A percentile compares a stretch with the other conserved stretches of the same genome.
Conservation (phyloP, 2,888 invertebrate genomes). For the Ethmia dodecea region DNA sequence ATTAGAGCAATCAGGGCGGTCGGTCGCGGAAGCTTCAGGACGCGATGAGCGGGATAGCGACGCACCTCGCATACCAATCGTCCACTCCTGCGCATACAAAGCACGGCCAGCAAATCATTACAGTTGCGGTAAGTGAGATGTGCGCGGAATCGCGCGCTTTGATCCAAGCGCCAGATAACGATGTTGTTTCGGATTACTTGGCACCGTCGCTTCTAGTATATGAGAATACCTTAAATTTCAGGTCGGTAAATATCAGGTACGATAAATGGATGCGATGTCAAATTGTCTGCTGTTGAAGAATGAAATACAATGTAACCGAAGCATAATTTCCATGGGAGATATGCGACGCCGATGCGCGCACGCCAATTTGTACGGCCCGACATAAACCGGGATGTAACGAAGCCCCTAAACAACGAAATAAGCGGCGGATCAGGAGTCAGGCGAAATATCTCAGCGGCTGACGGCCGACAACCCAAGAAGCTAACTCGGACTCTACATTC, state of each 20-base stretch:
- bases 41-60: slow-evolving; percentile 50
- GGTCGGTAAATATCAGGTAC: neutral
- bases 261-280: slow-evolving; percentile 30
- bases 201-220: slow-evolving; percentile 33
- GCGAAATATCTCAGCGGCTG: slow-evolving; percentile 64
- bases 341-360: slow-evolving; percentile 44
- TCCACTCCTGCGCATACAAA: slow-evolving; percentile 60
- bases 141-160: slow-evolving; percentile 60
- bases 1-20: slow-evolving; percentile 64
- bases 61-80: slow-evolving; percentile 53
- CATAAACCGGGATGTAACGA: slow-evolving; percentile 70
- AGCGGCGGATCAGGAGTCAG: slow-evolving; percentile 40
- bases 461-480: slow-evolving; percentile 66
- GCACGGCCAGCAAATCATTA: slow-evolving; percentile 69
- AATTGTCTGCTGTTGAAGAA: slow-evolving; percentile 34
- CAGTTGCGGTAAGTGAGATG: slow-evolving; percentile 70
- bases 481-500: slow-evolving; percentile 67
- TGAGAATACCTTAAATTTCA: no score
- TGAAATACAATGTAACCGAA: slow-evolving; percentile 47
- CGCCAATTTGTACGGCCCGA: slow-evolving; percentile 72
- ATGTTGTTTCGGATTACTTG: slow-evolving; percentile 53
- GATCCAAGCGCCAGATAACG: slow-evolving; percentile 55
- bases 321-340: slow-evolving; percentile 44
- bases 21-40: slow-evolving; percentile 59
- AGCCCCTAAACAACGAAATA: slow-evolving; percentile 69